Conservation (phyloP, 1,140 invertebrate genomes). For the Coenobita brevimanus region DNA sequence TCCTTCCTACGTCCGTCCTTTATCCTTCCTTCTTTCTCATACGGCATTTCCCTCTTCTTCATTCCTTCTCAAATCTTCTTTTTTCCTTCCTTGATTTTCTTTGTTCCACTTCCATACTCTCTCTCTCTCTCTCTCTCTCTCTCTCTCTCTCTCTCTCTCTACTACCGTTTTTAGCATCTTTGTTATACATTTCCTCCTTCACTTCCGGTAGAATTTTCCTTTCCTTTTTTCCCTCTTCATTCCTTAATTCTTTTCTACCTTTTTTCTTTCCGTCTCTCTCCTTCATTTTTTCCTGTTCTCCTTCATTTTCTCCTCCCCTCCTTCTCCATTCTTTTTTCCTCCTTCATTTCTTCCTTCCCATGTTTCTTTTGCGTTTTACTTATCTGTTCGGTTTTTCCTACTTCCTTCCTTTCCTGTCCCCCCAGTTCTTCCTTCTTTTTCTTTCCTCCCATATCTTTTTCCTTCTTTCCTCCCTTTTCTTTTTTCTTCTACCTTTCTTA, state of each 20-base stretch:
- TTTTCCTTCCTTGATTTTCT: neutral
- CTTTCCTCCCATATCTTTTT: neutral
- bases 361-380: neutral
- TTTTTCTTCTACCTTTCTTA: no score
- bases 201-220: neutral
- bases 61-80: neutral
- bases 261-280: no score
- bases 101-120: neutral
- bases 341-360: neutral
- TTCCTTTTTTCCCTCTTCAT: neutral
- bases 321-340: neutral
- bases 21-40: neutral
- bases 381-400: neutral
- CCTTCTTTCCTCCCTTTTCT: no score
- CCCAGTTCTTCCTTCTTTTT: neutral
- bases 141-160: no score
- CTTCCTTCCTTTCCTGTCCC: no score
- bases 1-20: neutral
- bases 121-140: neutral
- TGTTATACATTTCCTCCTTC: neutral
- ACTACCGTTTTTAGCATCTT: neutral
- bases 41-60: no score
- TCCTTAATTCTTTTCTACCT: neutral
- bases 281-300: neutral
- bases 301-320: neutral